Percentiles rank a stretch among this genome's conserved stretches.
Evolutionary conservation across 1,140 invertebrate species (phyloP).

Genomic region (Choristoneura fumiferana): DNA sequence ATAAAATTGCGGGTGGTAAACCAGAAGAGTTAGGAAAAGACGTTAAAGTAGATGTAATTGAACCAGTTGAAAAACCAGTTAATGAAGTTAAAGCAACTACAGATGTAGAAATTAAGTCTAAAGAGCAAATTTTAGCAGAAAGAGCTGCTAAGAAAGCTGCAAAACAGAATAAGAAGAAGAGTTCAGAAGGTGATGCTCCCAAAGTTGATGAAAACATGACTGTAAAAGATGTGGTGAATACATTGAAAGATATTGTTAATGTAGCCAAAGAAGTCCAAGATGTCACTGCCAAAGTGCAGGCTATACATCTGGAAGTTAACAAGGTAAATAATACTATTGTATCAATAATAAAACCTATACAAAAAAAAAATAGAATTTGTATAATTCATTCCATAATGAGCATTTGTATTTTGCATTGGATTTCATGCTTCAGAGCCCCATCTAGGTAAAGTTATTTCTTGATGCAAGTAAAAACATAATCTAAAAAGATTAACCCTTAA

Average conservation of each 20-base stretch:
- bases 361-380: too few species aligned
- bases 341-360: too few species aligned
- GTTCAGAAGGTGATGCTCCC: conserved; percentile 20
- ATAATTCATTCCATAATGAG: too few species aligned
- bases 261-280: conserved; percentile 61
- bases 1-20: conserved; percentile 30
- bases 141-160: conserved; percentile 83
- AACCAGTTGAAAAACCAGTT: too few species aligned
- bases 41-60: neutral
- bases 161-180: conserved; percentile 80
- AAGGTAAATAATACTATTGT: conserved; percentile 34
- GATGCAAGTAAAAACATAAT: too few species aligned
- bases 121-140: conserved; percentile 82
- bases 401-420: too few species aligned
- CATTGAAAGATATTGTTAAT: conserved; percentile 57
- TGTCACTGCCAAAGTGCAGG: conserved; percentile 48
- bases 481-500: too few species aligned
- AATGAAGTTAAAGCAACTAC: neutral
- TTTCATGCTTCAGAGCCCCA: too few species aligned
- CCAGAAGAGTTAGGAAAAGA: neutral
- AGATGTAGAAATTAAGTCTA: conserved; percentile 26
- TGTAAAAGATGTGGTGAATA: conserved; percentile 53
- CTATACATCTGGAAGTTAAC: conserved; percentile 45
- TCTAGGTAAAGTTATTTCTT: too few species aligned
- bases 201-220: conserved; percentile 34